Base-by-base conservation (phyloP, 2,888 invertebrate species). In the Acanthosepion esculentum region DNA sequence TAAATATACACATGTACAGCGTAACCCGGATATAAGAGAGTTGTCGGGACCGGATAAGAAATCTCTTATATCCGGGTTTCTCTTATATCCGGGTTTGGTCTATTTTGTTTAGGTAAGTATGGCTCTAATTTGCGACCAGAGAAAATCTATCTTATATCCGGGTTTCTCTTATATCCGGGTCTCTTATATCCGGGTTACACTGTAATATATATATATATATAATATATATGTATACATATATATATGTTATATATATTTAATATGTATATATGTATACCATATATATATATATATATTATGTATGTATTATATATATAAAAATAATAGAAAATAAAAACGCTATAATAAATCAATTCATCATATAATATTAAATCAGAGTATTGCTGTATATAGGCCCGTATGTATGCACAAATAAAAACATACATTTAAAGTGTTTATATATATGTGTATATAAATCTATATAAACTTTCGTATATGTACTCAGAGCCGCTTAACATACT, bases 171-270 rank as follows among this genome's bases (percentile, higher is more conserved):
- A n/a, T n/a, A n/a, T n/a, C n/a, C n/a, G n/a, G n/a, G n/a, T n/a
- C n/a, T n/a, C n/a, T n/a, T n/a, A n/a, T n/a, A n/a, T n/a, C n/a
- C n/a, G n/a, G n/a, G n/a, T n/a, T n/a, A n/a, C n/a, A n/a, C n/a
- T n/a, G n/a, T n/a, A n/a, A n/a, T n/a, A n/a, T 59, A 59, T 59
- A 93, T 93, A 93, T 93, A 55, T 33, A 91, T 91, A 91, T 91
- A 91, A 41, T 91, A 20, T 91, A 91, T 91, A n/a, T 91, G 20
- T 91, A 59, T 20, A 91, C 33, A 41, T 91, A 91, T 91, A 29
- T 91, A 91, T 91, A 91, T 91, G 33, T 91, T n/a, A n/a, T n/a
- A n/a, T n/a, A 91, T 91, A 91, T n/a, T n/a, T 91, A 91, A n/a
- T 59, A 59, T 59, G 10, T 59, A 59, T 59, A 93, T 93, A 93